phyloP scores from a whole-genome alignment of 2,888 invertebrate genomes.

The Lithophane semibrunnea region DNA sequence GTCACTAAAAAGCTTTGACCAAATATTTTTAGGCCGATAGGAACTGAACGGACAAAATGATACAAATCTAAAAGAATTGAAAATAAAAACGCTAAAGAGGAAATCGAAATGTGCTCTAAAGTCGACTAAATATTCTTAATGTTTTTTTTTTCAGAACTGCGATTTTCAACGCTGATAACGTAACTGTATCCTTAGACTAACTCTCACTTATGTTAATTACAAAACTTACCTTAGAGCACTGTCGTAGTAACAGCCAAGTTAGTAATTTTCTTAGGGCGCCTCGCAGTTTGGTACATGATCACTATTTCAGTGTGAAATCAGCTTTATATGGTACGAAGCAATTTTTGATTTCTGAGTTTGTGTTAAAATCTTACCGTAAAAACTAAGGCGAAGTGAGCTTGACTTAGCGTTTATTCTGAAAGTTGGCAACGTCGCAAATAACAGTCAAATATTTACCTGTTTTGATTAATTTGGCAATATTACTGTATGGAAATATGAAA shows the following conservation, averaged over 20 bases:
- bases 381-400: too few relatives aligned
- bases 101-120: conserved; percentile 78
- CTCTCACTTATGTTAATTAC: conserved; percentile 85
- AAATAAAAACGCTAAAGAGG: conserved; percentile 71
- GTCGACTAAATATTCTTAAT: conserved; percentile 64
- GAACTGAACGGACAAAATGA: conserved; percentile 81
- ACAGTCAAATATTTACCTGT: too few relatives aligned
- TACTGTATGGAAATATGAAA: too few relatives aligned
- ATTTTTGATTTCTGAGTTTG: not conserved
- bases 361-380: too few relatives aligned
- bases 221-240: conserved; percentile 82
- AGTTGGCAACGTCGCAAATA: too few relatives aligned
- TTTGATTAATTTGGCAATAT: too few relatives aligned
- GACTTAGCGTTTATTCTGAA: too few relatives aligned
- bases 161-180: conserved; percentile 70
- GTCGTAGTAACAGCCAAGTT: conserved; percentile 79
- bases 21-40: conserved; percentile 88
- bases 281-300: conserved; percentile 60
- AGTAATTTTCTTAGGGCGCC: conserved; percentile 68
- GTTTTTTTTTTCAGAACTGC: conserved; percentile 61
- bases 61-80: conserved; percentile 71
- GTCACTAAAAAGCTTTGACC: conserved; percentile 82
- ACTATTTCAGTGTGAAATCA: conserved; percentile 10
- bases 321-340: not conserved
- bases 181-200: conserved; percentile 77